Conservation (phyloP, 1,140 invertebrate genomes). For the Euwallacea similis region DNA sequence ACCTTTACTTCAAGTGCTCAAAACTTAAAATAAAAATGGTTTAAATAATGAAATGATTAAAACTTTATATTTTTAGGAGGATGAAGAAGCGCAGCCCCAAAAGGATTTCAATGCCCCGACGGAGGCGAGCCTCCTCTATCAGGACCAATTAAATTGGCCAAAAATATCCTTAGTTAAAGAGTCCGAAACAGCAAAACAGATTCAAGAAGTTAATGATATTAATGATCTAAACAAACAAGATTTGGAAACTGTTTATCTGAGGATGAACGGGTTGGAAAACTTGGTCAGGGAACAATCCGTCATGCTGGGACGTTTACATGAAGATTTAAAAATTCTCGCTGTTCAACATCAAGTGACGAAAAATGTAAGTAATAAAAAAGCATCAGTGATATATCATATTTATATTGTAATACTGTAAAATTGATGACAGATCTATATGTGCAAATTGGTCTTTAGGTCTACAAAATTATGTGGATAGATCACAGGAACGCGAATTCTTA, state of each 20-base stretch:
- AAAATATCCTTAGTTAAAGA: conserved; percentile 54
- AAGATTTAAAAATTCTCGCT: conserved; percentile 40
- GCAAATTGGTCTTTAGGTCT: too few relatives aligned
- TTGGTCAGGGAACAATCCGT: conserved; percentile 50
- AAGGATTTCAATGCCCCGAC: conserved; percentile 34
- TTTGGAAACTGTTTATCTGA: conserved; percentile 44
- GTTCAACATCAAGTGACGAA: neutral
- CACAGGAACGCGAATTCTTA: too few relatives aligned
- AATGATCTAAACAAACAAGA: conserved; percentile 39
- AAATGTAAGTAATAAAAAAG: neutral
- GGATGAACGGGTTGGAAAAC: conserved; percentile 46
- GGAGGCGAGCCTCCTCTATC: conserved; percentile 27
- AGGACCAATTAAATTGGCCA: conserved; percentile 48
- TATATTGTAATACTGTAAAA: too few relatives aligned
- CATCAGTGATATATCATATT: too few relatives aligned
- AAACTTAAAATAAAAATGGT: too few relatives aligned
- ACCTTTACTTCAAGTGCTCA: too few relatives aligned
- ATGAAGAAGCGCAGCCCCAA: conserved; percentile 35
- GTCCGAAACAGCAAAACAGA: conserved; percentile 29
- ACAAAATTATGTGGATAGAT: too few relatives aligned
- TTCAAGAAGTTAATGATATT: conserved; percentile 14
- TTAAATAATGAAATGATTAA: too few relatives aligned
- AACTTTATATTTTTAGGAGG: neutral
- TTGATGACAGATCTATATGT: too few relatives aligned
- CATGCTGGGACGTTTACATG: conserved; percentile 53